Evolutionary conservation across 2,113 vertebrate species (phyloP), one percentile per base, ranked within the genome.

Genomic region (Dolichotis patagonum): DNA sequence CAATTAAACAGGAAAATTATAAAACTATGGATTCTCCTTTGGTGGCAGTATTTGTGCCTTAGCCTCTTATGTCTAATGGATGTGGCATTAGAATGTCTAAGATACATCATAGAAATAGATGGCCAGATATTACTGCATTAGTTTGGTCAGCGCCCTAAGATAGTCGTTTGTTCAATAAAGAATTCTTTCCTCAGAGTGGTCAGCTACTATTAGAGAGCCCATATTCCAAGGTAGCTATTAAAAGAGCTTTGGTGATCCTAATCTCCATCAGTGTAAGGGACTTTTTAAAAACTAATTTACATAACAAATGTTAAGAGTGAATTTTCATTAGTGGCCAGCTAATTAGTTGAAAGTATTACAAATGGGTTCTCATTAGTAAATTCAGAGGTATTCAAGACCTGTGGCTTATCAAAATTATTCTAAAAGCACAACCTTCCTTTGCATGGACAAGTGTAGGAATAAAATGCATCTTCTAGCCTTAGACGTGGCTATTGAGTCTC

Each of bases 261-360:
- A 88, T 83, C 78, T 85, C 78, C 93, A 28, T 93, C 87, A 84
- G 73, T 95, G 78, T 6, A 73, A 86, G 84, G 38, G 46, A 84
- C 71, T 85, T 80, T 67, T 75, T 92, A 86, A 20, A 20, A 58
- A 67, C 71, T 93, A 58, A 97, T 69, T 54, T 92, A 17, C 89
- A 62, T 85, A 86, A 92, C 67, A 94, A 77, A 94, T 82, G 38
- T 92, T 91, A 65, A 94, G 91, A 97, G 91, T 80, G 62, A 63
- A 92, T 93, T 93, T 96, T 98, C 90, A 89, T 91, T 91, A 96
- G 62, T 67, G 62, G 60, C n/a, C 91, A 86, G 43, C 58, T 93
- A 83, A 93, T 96, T 88, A 88, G 58, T 71, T 71, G 78, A 35
- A 60, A 52, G 35, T 46, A 52, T 97, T 82, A 85, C 56, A 93